phyloP scores from a whole-genome alignment of 2,797 vertebrate genomes.

The Megalops cyprinoides region DNA sequence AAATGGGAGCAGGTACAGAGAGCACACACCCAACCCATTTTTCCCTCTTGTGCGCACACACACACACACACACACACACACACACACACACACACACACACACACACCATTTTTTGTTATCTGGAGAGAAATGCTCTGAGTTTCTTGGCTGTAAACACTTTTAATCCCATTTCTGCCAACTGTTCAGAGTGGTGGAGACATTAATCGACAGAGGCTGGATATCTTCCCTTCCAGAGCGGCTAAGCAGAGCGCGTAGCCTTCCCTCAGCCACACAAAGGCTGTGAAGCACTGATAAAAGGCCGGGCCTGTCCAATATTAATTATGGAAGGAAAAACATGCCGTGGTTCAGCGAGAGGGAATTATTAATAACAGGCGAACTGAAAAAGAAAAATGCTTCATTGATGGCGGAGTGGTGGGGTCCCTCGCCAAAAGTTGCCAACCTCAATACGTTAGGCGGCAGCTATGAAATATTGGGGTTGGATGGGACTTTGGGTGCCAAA shows the following conservation, averaged over 20 bases:
- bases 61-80: no score
- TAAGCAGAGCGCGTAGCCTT: slow-evolving; percentile 30
- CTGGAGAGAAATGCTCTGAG: not conserved
- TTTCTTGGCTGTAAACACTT: slow-evolving; percentile 30
- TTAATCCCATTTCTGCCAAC: slow-evolving; percentile 63
- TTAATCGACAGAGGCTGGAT: not conserved
- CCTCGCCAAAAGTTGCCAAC: slow-evolving; percentile 64
- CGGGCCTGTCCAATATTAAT: slow-evolving; percentile 73
- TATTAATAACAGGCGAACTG: slow-evolving; percentile 69
- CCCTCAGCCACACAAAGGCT: slow-evolving; percentile 59
- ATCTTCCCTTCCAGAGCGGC: not conserved
- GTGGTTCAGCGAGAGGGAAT: slow-evolving; percentile 61
- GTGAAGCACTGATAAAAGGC: slow-evolving; percentile 69
- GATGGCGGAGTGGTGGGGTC: slow-evolving; percentile 70
- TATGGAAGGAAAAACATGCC: slow-evolving; percentile 65
- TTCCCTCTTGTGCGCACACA: no score
- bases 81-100: no score
- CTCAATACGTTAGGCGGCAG: slow-evolving; percentile 57
- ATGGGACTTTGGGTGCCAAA: not conserved
- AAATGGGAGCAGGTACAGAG: not conserved
- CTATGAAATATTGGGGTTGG: not conserved
- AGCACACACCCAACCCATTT: no score
- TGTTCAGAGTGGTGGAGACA: slow-evolving; percentile 45
- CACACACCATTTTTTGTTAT: not conserved
- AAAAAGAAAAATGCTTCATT: slow-evolving; percentile 58